phyloP scores from a whole-genome alignment of 92 coral and sea anemone species.

The Umimayanthus chanpuru region DNA sequence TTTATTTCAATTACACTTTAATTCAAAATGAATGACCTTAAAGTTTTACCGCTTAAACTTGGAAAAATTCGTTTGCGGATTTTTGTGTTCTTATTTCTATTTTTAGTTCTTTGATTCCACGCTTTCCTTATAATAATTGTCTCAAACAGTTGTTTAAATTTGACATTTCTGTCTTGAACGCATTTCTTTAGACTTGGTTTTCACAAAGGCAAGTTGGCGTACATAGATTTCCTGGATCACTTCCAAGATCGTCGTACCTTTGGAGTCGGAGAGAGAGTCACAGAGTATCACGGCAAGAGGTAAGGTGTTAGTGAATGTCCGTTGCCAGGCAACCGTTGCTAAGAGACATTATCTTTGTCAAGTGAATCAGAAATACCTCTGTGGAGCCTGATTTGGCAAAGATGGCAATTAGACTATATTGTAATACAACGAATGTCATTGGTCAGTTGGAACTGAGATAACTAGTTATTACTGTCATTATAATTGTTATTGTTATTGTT shows the following conservation, averaged over 20 bases:
- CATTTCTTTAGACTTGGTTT: constrained; percentile 73
- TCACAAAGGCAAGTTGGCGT: constrained; percentile 84
- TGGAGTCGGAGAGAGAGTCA: constrained; percentile 70
- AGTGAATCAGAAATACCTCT: not conserved
- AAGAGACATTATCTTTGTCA: not conserved
- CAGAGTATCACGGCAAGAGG: constrained; percentile 83
- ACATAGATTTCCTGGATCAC: constrained; percentile 82
- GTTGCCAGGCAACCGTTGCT: not conserved
- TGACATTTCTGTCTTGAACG: not conserved
- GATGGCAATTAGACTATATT: no score
- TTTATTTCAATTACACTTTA: not conserved
- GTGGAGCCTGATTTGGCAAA: no score
- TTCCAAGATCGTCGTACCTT: constrained; percentile 87
- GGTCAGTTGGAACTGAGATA: no score
- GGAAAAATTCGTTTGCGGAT: not conserved
- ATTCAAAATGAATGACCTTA: no score
- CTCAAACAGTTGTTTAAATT: not conserved
- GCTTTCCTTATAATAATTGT: not conserved
- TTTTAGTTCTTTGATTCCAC: not conserved
- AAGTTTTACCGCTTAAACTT: no score
- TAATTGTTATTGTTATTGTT: not conserved
- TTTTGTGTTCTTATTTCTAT: not conserved
- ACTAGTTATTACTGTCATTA: not conserved
- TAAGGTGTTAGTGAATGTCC: not conserved
- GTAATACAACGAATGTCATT: no score